phyloP scores from a whole-genome alignment of 2,888 invertebrate species.

The Agriopis leucophaearia region DNA sequence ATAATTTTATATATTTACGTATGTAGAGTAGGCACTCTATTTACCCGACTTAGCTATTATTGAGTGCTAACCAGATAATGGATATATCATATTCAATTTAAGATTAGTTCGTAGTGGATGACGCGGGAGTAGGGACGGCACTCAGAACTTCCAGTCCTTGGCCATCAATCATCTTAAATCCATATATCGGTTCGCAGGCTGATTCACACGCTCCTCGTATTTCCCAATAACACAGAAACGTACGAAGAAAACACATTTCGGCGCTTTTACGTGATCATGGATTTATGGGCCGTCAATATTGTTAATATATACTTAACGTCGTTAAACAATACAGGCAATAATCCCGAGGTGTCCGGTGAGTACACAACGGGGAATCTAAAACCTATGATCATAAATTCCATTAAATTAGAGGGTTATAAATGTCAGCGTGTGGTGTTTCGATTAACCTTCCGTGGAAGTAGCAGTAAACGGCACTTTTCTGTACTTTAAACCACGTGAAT shows the following conservation, averaged over 20 bases:
- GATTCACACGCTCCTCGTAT: conserved; percentile 46
- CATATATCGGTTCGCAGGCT: conserved; percentile 48
- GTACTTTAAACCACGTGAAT: conserved; percentile 40
- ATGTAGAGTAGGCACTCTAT: not conserved
- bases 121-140: conserved; percentile 37
- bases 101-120: conserved; percentile 39
- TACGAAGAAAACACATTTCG: conserved; percentile 52
- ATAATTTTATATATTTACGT: too few species aligned
- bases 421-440: conserved; percentile 56
- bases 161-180: conserved; percentile 59
- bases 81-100: conserved; percentile 40
- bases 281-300: conserved; percentile 52
- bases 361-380: conserved; percentile 44
- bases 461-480: conserved; percentile 46
- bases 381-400: conserved; percentile 56
- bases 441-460: conserved; percentile 56
- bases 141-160: conserved; percentile 42
- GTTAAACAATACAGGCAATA: conserved; percentile 44
- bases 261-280: conserved; percentile 49
- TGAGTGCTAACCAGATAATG: conserved; percentile 12
- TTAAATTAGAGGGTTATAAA: conserved; percentile 64
- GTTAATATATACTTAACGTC: conserved; percentile 49
- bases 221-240: conserved; percentile 46
- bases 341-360: conserved; percentile 47
- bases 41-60: conserved; percentile 3